Base-by-base conservation (phyloP, 2,888 invertebrate genomes). In the Tribolium freemani region DNA sequence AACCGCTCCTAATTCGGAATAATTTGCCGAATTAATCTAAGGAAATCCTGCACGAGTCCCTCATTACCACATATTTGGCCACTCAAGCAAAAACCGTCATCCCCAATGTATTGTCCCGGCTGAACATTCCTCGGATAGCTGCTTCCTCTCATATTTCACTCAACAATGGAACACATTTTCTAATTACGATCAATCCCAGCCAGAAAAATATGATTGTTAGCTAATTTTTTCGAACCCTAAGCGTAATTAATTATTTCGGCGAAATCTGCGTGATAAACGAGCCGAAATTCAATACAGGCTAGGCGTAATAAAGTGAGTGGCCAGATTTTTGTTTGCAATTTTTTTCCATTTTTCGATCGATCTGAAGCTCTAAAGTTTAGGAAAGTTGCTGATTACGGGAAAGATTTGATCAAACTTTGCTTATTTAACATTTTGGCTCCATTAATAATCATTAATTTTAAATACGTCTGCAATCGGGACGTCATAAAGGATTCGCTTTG, bases 161-260 rank as follows among this genome's bases (percentile, higher is more conserved):
- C 31, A 30, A 46, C 45, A 57, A 57, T 67, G 16, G 57, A 31
- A 58, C 10, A 38, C 38, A 38, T 38, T 38, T 38, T 38, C 38
- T 38, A 38, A 38, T 38, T 38, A 38, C 38, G 26, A 26, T 26
- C 26, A 26, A 26, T 26, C 26, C 26, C 26, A 26, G 26, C 3
- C 26, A 26, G 26, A 26, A 26, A 26, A 26, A 26, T 26, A 26
- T 26, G 3, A 21, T 21, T 21, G 21, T 21, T 3, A 10, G 16
- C 30, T 30, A 38, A n/a, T 66, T 66, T 66, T 64, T 54, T 44
- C 38, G 9, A 5, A n/a, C 16, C n/a, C 21, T 6, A 45, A 16
- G 45, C 21, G 60, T 69, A 69, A 69, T 69, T 69, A 69, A 69
- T 69, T 69, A 69, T 54, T 69, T 60, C 46, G 68, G 50, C 68